Evolutionary conservation across 2,797 vertebrate genomes (phyloP), one percentile per base, ranked within the genome.

Genomic region (Eremophila alpestris): DNA sequence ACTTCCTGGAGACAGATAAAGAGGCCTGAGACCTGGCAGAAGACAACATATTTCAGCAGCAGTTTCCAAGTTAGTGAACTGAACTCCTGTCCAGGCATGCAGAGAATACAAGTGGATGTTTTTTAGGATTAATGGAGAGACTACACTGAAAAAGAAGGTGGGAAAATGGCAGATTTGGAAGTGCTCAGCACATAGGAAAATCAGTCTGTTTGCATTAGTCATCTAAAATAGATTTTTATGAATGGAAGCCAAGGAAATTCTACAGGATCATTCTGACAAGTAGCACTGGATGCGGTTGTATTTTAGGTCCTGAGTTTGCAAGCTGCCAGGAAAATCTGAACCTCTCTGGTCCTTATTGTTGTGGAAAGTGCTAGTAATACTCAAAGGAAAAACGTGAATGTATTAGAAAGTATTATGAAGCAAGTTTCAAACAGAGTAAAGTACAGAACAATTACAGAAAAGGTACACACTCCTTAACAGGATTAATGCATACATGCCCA

Each of bases 1-100:
- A 18, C 56, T 92, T 94, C 87, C 84, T 92, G 89, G 56, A 89
- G 82, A 69, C 52, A 69, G 70, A 82, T 62, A 75, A 88, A 92
- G 45, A 87, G 45, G 49, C 67, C 89, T 93, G 84, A 80, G 68
- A 79, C 75, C 63, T 90, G 81, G 54, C 92, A 76, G 70, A 69
- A 76, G 9, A n/a, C 65, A 80, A 34, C 34, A 27, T 51, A 90
- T 90, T 94, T 90, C 70, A 95, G 49, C 48, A 81, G 43, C 24
- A 65, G 59, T 68, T 76, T 89, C 81, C 68, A 74, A 70, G 41
- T 65, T 38, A 67, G 68, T 9, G 34, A 74, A 79, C 67, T 79
- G 34, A 78, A 63, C 34, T 82, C 49, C 29, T 65, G 55, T 67
- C 56, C 74, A 82, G 70, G 71, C 81, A 79, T 41, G 70, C 76